Evolutionary conservation across 2,888 invertebrate species (phyloP).

Genomic region (Standfussiana lucernea): DNA sequence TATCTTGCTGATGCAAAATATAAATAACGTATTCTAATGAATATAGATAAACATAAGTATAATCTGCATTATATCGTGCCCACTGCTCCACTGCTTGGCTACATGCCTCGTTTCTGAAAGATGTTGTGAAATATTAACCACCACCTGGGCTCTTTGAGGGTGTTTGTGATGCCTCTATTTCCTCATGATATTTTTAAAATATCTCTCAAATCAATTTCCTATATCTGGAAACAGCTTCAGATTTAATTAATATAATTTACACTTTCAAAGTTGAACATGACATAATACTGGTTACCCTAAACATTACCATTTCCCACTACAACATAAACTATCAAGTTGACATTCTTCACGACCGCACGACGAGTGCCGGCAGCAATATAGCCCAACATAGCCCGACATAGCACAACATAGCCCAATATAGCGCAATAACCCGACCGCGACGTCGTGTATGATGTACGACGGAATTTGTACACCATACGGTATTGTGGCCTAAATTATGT

Average conservation of each 20-base stretch:
- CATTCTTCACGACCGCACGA: slow-evolving; percentile 57
- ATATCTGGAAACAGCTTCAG: not conserved
- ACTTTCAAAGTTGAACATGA: not conserved
- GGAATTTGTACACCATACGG: slow-evolving; percentile 54
- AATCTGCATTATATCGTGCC: no score
- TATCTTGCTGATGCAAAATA: not conserved
- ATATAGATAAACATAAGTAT: no score
- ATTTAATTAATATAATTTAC: not conserved
- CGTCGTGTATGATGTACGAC: slow-evolving; percentile 65
- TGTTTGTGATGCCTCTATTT: not conserved
- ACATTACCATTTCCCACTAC: not conserved
- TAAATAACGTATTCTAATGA: not conserved
- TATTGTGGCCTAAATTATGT: slow-evolving; percentile 55
- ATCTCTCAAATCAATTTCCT: not conserved
- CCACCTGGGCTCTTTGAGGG: not conserved
- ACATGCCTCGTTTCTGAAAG: not conserved
- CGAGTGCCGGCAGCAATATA: slow-evolving; percentile 45
- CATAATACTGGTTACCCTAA: not conserved
- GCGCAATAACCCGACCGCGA: slow-evolving; percentile 62
- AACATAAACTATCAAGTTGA: slow-evolving; percentile 37
- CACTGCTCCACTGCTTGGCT: not conserved
- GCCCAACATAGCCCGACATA: slow-evolving; percentile 20
- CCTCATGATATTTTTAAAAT: not conserved
- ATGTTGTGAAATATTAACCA: not conserved
- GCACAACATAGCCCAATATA: slow-evolving; percentile 18